Evolutionary conservation across 1,140 invertebrate genomes (phyloP), one percentile per base, ranked within the genome.

Genomic region (Caenorhabditis elegans): DNA sequence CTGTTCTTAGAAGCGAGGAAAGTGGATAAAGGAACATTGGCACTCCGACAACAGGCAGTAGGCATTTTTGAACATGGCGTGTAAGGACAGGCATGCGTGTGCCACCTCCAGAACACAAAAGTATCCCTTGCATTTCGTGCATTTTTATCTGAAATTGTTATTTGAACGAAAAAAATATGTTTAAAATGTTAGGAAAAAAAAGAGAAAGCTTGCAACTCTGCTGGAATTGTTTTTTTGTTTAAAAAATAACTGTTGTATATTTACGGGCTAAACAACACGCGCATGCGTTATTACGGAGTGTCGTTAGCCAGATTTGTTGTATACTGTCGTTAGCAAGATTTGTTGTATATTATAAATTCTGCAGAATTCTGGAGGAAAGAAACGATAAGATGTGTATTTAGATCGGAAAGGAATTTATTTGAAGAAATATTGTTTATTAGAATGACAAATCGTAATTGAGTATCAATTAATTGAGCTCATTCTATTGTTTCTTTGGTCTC

Each of bases 1-100:
- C 81, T 34, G 76, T n/a, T 39, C 48, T 82, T 3, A 76, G 19
- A 28, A 55, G 6, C 5, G 60, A 55, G 22, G 46, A 51, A 13
- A 82, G 36, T 34, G 81, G 81, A 51, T 82, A 82, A 26, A 51
- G 48, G 77, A 82, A 78, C 81, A 82, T 79, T 3, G 81, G 77
- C 17, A 82, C 47, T 3, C 75, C 75, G 11, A 48, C 76, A 24
- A 82, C 77, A 13, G 81, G 51, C 2, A 82, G 77, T 2, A 82
- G 34, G 28, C 81, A 82, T 51, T 82, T 82, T 22, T 78, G 81
- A 24, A 48, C 48, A n/a, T 55, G 8, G n/a, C 46, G 46, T 3
- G 43, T 55, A 3, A 82, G 31, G 22, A 10, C 77, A 15, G 76
- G 43, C 81, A 82, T 82, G 11, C 81, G 81, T 15, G 36, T 65